Evolutionary conservation across 1,140 invertebrate species (phyloP).

Genomic region (Pseudomyrmex dendroicus): DNA sequence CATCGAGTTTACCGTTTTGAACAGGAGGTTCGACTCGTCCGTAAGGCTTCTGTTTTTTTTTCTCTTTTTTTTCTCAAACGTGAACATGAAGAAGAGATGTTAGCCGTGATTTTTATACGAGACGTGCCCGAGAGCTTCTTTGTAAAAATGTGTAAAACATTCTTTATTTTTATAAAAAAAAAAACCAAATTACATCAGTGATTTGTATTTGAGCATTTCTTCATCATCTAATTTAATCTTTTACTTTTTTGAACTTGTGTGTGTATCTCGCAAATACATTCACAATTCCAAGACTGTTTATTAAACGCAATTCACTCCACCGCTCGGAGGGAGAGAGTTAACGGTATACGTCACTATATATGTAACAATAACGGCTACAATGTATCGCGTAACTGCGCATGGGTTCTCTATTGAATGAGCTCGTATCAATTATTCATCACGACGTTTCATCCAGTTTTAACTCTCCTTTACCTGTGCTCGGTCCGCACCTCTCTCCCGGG

Average conservation of each 20-base stretch:
- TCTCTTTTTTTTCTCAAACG: too few relatives aligned
- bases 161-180: too few relatives aligned
- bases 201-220: too few relatives aligned
- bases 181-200: too few relatives aligned
- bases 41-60: conserved; percentile 36
- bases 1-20: conserved; percentile 45
- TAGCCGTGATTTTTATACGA: background rate
- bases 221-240: too few relatives aligned
- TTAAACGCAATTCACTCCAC: conserved; percentile 9
- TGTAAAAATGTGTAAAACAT: too few relatives aligned
- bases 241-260: too few relatives aligned
- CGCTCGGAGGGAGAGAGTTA: background rate
- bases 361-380: too few relatives aligned
- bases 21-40: background rate
- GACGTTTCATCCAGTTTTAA: conserved; percentile 61
- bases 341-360: background rate
- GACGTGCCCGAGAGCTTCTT: too few relatives aligned
- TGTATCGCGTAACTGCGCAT: conserved; percentile 5
- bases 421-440: conserved; percentile 48
- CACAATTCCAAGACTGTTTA: too few relatives aligned
- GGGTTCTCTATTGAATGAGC: conserved; percentile 45
- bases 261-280: too few relatives aligned
- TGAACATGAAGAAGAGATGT: background rate
- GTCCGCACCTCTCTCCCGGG: background rate
- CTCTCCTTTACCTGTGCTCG: conserved; percentile 48